Evolutionary conservation across 2,888 invertebrate genomes (phyloP).

Genomic region (Sipunculus nudus): DNA sequence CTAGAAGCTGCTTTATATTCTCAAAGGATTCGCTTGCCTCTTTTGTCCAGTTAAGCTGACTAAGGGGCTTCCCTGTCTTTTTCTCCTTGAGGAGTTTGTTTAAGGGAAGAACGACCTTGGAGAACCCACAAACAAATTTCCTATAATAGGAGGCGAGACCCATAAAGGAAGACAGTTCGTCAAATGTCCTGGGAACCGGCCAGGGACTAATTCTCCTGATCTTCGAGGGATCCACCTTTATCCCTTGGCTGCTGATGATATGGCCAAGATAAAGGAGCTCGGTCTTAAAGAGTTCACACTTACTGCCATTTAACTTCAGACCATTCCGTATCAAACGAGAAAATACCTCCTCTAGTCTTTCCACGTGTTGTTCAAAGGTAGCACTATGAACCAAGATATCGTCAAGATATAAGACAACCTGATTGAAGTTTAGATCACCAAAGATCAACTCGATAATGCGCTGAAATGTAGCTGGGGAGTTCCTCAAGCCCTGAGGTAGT

Average conservation of each 20-base stretch:
- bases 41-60: neutral
- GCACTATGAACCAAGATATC: neutral
- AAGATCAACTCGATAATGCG: neutral
- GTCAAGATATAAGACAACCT: neutral
- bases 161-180: neutral
- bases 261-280: neutral
- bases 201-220: neutral
- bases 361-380: neutral
- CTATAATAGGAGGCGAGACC: neutral
- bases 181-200: neutral
- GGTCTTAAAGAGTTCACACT: neutral
- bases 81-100: too few relatives aligned
- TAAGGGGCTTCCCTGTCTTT: neutral
- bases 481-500: slow-evolving; percentile 2
- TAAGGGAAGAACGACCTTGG: neutral
- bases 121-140: neutral
- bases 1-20: neutral
- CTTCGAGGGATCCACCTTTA: neutral
- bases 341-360: neutral
- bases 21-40: neutral
- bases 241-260: neutral
- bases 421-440: neutral
- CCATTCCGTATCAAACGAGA: neutral
- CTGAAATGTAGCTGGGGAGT: slow-evolving; percentile 2
- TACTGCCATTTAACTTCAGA: neutral